Evolutionary conservation across 2,797 vertebrate species (phyloP).

Genomic region (Kryptolebias ocellatus): DNA sequence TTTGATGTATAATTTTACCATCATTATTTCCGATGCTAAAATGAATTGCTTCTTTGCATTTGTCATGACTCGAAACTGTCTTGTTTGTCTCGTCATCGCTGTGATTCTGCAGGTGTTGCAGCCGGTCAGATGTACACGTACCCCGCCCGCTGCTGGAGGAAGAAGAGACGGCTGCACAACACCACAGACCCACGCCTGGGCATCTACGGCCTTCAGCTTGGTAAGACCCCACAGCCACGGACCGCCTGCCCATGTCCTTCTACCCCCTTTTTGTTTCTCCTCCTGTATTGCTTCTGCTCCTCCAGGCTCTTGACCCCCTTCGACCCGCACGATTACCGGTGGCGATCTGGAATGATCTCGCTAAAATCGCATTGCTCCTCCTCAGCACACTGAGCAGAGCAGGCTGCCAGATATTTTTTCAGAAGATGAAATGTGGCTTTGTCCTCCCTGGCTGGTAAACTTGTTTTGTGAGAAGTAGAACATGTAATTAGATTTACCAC

Average conservation of each 20-base stretch:
- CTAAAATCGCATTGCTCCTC: constrained; percentile 59
- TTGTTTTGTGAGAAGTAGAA: constrained; percentile 76
- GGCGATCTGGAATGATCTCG: constrained; percentile 66
- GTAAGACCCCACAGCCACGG: constrained; percentile 73
- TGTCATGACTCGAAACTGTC: not conserved
- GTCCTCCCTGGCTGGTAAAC: constrained; percentile 68
- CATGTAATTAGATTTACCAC: constrained; percentile 77
- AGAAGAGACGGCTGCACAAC: constrained; percentile 94
- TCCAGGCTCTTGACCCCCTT: constrained; percentile 30
- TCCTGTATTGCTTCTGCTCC: constrained; percentile 6
- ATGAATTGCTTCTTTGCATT: not conserved
- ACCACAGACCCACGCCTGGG: constrained; percentile 90
- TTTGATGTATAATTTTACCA: too few relatives aligned
- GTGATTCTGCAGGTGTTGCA: constrained; percentile 80
- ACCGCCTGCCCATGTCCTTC: constrained; percentile 13
- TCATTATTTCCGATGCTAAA: too few relatives aligned
- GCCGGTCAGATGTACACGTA: constrained; percentile 95
- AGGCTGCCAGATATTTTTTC: constrained; percentile 65
- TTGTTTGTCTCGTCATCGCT: not conserved
- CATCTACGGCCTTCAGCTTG: constrained; percentile 92
- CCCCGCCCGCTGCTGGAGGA: constrained; percentile 96
- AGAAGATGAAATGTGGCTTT: constrained; percentile 62
- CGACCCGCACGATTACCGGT: constrained; percentile 60
- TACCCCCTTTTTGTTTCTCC: not conserved
- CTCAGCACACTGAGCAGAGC: constrained; percentile 35